These are phyloP conservation scores for Urocolius indicus DNA, from an alignment of 2,113 vertebrate species.

Conservation along the genomic window DNA sequence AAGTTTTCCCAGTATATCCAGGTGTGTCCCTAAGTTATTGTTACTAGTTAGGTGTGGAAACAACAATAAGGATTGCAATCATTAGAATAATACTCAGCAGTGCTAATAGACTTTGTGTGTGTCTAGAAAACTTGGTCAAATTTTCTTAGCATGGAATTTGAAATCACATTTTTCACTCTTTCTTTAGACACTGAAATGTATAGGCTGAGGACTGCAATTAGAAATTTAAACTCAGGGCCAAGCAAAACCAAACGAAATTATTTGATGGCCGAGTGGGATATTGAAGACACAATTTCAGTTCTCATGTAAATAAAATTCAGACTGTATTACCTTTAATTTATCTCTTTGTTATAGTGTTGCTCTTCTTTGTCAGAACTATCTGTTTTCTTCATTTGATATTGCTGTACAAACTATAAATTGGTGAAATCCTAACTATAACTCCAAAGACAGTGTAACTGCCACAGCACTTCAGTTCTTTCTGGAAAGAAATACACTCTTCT, in stretches of 20 bases:
- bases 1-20: background rate
- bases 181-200: background rate
- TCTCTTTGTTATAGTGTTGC: too few species aligned
- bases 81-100: background rate
- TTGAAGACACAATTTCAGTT: too few species aligned
- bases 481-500: background rate
- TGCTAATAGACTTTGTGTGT: background rate
- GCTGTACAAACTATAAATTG: background rate
- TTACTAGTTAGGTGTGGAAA: background rate
- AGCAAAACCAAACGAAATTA: background rate
- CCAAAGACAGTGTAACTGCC: background rate
- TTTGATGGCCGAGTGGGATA: too few species aligned
- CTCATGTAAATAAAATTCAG: too few species aligned
- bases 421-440: background rate
- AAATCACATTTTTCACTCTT: constrained; percentile 8
- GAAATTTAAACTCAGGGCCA: background rate
- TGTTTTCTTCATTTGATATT: background rate
- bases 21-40: background rate
- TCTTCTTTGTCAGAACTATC: background rate
- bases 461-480: background rate
- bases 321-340: too few species aligned
- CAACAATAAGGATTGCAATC: background rate
- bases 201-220: background rate
- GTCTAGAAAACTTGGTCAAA: background rate
- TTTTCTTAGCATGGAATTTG: constrained; percentile 23